Evolutionary conservation across 2,113 vertebrate genomes (phyloP), one percentile per base, ranked within the genome.

Genomic region (Anarrhichthys ocellatus): DNA sequence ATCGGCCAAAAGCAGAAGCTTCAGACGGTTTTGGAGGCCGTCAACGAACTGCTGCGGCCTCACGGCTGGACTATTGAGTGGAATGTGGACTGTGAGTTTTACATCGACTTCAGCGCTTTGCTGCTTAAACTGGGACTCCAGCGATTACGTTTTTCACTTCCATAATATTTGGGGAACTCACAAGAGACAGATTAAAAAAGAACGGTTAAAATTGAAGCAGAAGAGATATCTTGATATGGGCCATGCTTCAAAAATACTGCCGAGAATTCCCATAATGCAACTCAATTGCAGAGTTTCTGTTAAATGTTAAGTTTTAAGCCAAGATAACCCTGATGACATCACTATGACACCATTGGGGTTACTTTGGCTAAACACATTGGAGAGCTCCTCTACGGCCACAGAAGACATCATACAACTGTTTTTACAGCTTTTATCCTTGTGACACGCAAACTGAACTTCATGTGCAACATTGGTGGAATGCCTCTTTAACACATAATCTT

Each of bases 1-100:
- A 96, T 98, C 4, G 98, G 96, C 22, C 98, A 99, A 94, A 99
- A 98, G 48, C 98, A 98, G 89, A 99, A 99, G 93, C 90, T 99
- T 67, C 97, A 97, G 92, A 99, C 97, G 0, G 97, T 99, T 10
- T 90, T 99, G 90, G 98, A 99, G 74, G 94, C 97, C 0, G 96
- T 99, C 36, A 97, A 97, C 0, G 96, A 96, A 11, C 79, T 97
- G 59, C 96, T 99, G 42, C 94, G 96, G 59, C 97, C 97, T 54
- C 97, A 97, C 0, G 96, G 97, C 87, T 97, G 97, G 97, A 92
- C 92, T 0, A 94, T 96, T 52, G 96, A 96, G 72, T 99, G 98
- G 98, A 97, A 91, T 0, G 95, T 99, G 40, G 98, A 99, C 91
- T 94, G 98, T 99, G 93, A 97, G 97, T 90, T 58, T 69, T 6